phyloP scores from a whole-genome alignment of 1,140 invertebrate genomes.

The Musca vetustissima region DNA sequence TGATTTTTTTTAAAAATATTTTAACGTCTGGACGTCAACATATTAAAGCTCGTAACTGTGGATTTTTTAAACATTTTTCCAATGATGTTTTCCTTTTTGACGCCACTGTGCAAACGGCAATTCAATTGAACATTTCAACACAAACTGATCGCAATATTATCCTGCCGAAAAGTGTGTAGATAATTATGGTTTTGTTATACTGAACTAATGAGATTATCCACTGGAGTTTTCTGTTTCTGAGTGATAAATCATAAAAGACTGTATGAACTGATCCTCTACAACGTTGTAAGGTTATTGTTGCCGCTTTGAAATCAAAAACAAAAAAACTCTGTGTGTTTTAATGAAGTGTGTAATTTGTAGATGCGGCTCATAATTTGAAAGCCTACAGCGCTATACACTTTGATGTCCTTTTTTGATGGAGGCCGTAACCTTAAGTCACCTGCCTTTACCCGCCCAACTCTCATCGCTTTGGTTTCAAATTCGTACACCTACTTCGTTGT shows the following conservation, averaged over 20 bases:
- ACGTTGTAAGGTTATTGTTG: no score
- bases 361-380: not conserved
- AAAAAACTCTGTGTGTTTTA: slow-evolving; percentile 11
- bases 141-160: no score
- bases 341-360: slow-evolving; percentile 20
- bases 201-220: not conserved
- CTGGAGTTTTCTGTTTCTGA: not conserved
- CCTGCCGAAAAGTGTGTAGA: not conserved
- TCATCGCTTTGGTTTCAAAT: no score
- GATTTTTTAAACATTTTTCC: no score
- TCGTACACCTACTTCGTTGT: slow-evolving; percentile 6
- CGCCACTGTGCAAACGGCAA: no score
- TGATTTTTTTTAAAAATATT: no score
- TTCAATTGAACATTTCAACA: no score
- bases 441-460: not conserved
- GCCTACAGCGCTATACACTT: not conserved
- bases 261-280: no score
- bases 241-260: not conserved
- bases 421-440: slow-evolving; percentile 7
- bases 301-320: not conserved
- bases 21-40: no score
- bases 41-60: no score
- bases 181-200: slow-evolving; percentile 12
- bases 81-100: no score
- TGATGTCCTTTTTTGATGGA: not conserved